Base-by-base conservation (phyloP, 2,888 invertebrate genomes). In the Steinernema scapterisci region DNA sequence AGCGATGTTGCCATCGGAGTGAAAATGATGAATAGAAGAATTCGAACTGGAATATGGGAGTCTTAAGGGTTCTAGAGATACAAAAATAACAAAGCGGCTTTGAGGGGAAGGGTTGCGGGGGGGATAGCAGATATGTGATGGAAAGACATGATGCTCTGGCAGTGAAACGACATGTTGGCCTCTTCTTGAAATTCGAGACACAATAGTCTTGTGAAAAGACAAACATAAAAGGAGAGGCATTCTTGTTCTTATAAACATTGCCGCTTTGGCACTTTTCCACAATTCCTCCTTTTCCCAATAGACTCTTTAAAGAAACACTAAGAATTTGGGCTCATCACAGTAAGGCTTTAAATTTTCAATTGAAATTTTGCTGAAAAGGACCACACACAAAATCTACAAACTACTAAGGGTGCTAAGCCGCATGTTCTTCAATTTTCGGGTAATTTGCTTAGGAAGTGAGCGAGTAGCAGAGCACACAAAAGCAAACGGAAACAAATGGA, bases 381-480 rank as follows among this genome's bases (percentile, higher is more conserved):
- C 38, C 38, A 38, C 38, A 38, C 38, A 38, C 9, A 9, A 38
- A 9, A 6, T 38, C 38, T 9, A 9, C 3, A 38, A 38, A 9
- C 38, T 38, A 9, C 9, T 38, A 38, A 38, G 38, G 38, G 38
- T 38, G 38, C 38, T 38, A 38, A 38, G 38, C 38, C 38, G 9
- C 38, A 9, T 31, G 63, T 63, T 38, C 63, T 25, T 31, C 63
- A 63, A 63, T 63, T 63, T 13, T 63, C 63, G 25, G 38, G 31
- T 63, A 63, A 63, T 63, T 27, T 27, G 63, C 31, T 63, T 63
- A 31, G 63, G 63, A 63, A 31, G 63, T 63, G 27, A 63, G 63
- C 6, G 63, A 7, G 31, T 52, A 25, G 16, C 21, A 16, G 63
- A 21, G 38, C 16, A 63, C 63, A 25, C 38, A 63, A 63, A 27